Evolutionary conservation across 2,888 invertebrate genomes (phyloP).

Genomic region (Protophormia terraenovae): DNA sequence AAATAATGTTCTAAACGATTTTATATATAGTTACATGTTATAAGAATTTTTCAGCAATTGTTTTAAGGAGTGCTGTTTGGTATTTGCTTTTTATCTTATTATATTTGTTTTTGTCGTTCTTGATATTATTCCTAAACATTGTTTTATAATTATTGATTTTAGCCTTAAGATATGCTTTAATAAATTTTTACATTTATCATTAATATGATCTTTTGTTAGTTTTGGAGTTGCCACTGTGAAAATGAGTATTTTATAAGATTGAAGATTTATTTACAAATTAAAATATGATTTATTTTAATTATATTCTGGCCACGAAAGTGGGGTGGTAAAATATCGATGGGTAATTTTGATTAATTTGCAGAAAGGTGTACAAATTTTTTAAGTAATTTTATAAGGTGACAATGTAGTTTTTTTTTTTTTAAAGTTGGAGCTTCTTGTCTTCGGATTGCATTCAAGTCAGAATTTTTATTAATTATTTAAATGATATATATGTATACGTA

Average conservation of each 20-base stretch:
- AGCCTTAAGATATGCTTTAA: conserved; percentile 60
- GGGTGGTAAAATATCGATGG: not conserved
- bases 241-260: not conserved
- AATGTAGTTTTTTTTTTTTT: too few species aligned
- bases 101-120: not conserved
- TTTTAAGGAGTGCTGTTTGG: not conserved
- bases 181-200: conserved; percentile 33
- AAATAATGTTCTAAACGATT: conserved; percentile 2
- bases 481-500: too few species aligned
- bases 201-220: conserved; percentile 28
- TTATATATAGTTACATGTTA: not conserved
- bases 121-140: conserved; percentile 22
- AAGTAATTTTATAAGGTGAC: too few species aligned
- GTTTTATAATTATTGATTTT: conserved; percentile 49
- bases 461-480: too few species aligned
- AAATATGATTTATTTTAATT: not conserved
- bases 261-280: not conserved
- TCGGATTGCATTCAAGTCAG: too few species aligned
- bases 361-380: not conserved
- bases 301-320: not conserved
- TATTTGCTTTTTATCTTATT: not conserved
- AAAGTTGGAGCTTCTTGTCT: too few species aligned
- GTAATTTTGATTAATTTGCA: not conserved
- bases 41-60: not conserved
- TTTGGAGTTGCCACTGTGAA: conserved; percentile 31